Conservation (phyloP, 2,113 vertebrate species). For the Brevimyrus niger region DNA sequence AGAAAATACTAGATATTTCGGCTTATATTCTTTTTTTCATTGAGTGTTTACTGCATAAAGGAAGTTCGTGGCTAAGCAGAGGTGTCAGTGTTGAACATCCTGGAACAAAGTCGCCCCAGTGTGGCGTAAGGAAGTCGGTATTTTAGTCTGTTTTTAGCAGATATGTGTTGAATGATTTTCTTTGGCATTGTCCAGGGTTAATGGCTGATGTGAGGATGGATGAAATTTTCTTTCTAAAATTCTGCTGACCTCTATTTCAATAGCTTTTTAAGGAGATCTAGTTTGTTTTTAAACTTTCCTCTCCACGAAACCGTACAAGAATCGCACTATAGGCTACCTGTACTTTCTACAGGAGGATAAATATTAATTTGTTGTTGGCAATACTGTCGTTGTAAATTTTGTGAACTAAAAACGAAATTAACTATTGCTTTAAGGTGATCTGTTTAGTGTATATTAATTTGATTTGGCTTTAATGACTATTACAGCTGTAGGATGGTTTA, state of each 20-base stretch:
- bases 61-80: neutral
- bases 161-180: neutral
- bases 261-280: neutral
- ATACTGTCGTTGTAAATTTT: neutral
- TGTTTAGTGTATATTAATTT: neutral
- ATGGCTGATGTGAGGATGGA: neutral
- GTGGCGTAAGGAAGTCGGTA: neutral
- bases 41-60: neutral
- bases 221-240: neutral
- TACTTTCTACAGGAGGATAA: neutral
- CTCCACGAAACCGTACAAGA: neutral
- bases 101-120: neutral
- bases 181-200: neutral
- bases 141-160: neutral
- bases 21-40: neutral
- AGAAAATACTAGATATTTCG: neutral
- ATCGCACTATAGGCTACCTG: neutral
- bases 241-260: neutral
- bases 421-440: neutral
- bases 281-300: neutral
- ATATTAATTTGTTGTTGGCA: neutral
- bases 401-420: neutral
- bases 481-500: neutral
- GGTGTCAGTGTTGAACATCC: neutral
- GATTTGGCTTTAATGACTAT: neutral